Conservation (phyloP, 1,140 invertebrate species). For the Triops longicaudatus region DNA sequence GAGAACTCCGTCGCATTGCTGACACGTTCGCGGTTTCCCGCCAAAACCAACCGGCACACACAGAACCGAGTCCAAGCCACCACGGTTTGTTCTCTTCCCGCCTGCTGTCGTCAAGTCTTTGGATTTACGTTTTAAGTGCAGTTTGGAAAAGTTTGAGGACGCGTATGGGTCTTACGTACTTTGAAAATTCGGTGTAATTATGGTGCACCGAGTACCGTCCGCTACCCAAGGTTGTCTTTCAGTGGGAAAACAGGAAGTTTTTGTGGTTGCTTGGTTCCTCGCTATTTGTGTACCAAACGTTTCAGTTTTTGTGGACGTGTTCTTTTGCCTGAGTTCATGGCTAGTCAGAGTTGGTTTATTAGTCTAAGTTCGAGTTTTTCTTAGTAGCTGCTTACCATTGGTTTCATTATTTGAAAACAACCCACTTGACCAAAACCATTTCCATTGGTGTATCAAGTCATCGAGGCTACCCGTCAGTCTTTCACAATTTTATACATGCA, state of each 20-base stretch:
- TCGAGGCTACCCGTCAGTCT: conserved; percentile 10
- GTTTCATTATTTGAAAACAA: background rate
- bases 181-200: background rate
- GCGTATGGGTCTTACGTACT: background rate
- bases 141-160: background rate
- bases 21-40: background rate
- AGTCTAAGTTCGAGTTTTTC: background rate
- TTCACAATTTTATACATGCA: background rate
- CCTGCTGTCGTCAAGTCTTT: background rate
- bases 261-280: background rate
- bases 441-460: background rate
- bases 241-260: background rate
- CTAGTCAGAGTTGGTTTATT: background rate
- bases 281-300: background rate
- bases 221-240: background rate
- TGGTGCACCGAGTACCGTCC: background rate
- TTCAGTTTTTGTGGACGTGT: background rate
- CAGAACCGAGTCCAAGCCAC: background rate
- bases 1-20: background rate
- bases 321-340: background rate
- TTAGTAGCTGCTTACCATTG: background rate
- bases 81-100: background rate
- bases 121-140: background rate
- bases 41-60: background rate
- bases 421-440: background rate